Base-by-base conservation (phyloP, 1,140 invertebrate species). In the Vanessa tameamea region DNA sequence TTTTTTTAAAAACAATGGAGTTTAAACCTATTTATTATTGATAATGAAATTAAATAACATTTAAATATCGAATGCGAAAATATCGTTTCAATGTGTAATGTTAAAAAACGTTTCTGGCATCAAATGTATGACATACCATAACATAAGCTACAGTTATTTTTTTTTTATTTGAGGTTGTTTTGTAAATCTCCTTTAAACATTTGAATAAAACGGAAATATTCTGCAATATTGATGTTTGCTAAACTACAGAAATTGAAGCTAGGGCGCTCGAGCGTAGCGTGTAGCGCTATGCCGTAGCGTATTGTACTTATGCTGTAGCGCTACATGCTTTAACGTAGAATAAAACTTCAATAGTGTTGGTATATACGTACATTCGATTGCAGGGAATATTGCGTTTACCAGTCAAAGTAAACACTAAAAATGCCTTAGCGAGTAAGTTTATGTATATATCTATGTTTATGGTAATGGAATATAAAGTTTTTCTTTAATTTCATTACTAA, bases 181-280 rank as follows among this genome's bases (percentile, higher is more conserved):
- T n/a, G 14, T 51, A 51, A n/a, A 51, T 15, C 13, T 51, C 4
- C 13, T n/a, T 15, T 6, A 14, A 51, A 61, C 57, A 61, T 61
- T 61, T 15, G 26, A 61, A 61, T 57, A 26, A 37, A 61, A 61
- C 23, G 13, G 26, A 61, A 61, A 37, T 61, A 61, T 61, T 23
- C 57, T 7, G 55, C 55, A 43, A 61, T 61, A 61, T 61, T 37
- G 57, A 16, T 61, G 57, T 61, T 61, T 61, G 57, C 57, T 57
- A 23, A 37, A 61, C 57, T 61, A 61, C 13, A 61, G 57, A 37
- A 61, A 37, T 61, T 14, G 57, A 61, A 57, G 53, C 20, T 12
- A 26, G 14, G 14, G 57, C 20, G 57, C 57, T 61, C 55, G 11
- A 11, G 23, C 23, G 57, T 61, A 61, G 57, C 57, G 23, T 37